Base-by-base conservation (phyloP, 2,888 invertebrate genomes). In the Cabera pusaria region DNA sequence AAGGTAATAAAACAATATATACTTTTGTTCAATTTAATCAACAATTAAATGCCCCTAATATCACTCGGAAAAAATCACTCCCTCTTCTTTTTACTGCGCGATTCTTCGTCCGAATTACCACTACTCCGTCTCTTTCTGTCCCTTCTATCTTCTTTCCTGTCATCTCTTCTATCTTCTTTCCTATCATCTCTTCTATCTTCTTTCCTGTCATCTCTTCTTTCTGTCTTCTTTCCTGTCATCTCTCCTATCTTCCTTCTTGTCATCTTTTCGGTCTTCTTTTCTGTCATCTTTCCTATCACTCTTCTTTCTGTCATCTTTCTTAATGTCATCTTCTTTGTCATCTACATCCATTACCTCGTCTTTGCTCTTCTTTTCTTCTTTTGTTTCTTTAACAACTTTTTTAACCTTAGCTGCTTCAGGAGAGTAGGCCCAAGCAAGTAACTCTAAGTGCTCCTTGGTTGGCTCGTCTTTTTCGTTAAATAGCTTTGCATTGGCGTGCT, bases 371-470 rank as follows among this genome's bases (percentile, higher is more conserved):
- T 43, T 44, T 5, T 67, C 67, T 14, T 64, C 72, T 25, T 65
- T 73, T 0, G 71, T 73, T 44, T 80, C 84, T 5, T 72, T 59
- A 23, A 86, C 61, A 2, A 69, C 42, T 41, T 85, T 93, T 64
- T 94, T 95, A 1, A 94, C 85, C 59, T 92, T 92, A 12, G 91
- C 90, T 0, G 91, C 90, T 45, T 95, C 94, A 0, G 94, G 93
- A 25, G 94, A 94, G 61, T 94, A 95, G 0, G 93, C 95, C 94
- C 95, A 95, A 35, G 94, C 83, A 23, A 95, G 90, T 61, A 94
- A 76, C 53, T 93, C 84, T 41, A 93, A 59, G 56, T 95, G 95
- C 35, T 93, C 91, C 20, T 90, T 82, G 0, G 93, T 92, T 0
- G 95, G 95, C 24, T 93, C 88, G 16, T 93, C 93, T 41, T 92